These are phyloP conservation scores for Microcebus lehilahytsara DNA, from an alignment of 2,113 vertebrate species.

Conservation along the genomic window DNA sequence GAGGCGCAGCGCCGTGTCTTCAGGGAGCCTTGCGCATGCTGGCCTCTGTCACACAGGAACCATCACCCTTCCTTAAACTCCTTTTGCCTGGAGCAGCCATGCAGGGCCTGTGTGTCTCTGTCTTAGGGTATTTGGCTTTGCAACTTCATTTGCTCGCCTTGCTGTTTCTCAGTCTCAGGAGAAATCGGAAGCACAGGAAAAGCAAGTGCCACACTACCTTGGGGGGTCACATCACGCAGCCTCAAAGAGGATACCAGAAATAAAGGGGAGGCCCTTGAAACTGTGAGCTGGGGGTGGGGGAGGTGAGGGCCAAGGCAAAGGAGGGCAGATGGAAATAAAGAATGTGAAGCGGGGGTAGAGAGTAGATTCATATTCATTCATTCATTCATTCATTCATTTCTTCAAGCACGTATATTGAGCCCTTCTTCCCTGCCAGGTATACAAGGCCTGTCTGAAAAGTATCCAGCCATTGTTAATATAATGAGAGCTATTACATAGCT, in stretches of 20 bases:
- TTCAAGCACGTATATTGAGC: not conserved
- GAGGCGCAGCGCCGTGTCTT: not conserved
- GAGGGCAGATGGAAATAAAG: not conserved
- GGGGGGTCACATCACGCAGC: not conserved
- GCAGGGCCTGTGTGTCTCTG: slow-evolving; percentile 16
- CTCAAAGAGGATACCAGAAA: not conserved
- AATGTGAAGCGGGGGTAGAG: not conserved
- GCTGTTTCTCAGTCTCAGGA: not conserved
- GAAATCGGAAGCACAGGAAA: not conserved
- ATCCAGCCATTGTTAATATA: too few relatives aligned
- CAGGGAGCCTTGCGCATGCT: not conserved
- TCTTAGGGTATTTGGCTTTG: not conserved
- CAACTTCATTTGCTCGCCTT: not conserved
- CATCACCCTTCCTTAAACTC: not conserved
- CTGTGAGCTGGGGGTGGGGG: fast-evolving
- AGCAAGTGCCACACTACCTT: not conserved
- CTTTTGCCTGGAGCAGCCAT: not conserved
- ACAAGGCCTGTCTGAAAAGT: too few relatives aligned
- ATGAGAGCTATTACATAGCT: too few relatives aligned
- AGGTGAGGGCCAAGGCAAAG: not conserved
- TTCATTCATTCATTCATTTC: not conserved
- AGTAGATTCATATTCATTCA: not conserved
- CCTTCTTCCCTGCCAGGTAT: not conserved
- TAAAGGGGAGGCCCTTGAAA: not conserved
- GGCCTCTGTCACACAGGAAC: not conserved